phyloP scores from a whole-genome alignment of 2,113 vertebrate genomes.

The Austrofundulus limnaeus region DNA sequence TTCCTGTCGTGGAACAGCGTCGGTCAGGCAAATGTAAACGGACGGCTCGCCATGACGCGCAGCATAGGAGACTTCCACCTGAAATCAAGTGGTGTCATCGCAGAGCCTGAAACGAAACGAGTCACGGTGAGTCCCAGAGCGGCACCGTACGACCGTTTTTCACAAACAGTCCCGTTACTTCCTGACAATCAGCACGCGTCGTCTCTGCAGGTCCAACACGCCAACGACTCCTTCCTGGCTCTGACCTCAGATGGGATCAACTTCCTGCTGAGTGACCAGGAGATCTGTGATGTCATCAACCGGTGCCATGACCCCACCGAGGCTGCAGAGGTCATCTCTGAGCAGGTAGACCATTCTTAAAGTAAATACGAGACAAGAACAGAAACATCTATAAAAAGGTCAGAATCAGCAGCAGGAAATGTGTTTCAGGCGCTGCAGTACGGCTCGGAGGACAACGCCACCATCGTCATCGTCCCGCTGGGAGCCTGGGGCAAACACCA shows the following conservation, averaged over 20 bases:
- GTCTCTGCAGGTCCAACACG: constrained; percentile 84
- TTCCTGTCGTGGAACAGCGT: constrained; percentile 93
- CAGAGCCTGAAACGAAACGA: constrained; percentile 88
- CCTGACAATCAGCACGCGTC: background rate
- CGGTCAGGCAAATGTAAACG: constrained; percentile 92
- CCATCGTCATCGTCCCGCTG: constrained; percentile 86
- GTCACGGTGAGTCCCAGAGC: constrained; percentile 76
- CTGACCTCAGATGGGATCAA: constrained; percentile 95
- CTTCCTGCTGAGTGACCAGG: constrained; percentile 95
- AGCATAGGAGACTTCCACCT: constrained; percentile 96
- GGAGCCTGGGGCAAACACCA: constrained; percentile 93
- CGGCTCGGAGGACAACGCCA: constrained; percentile 92
- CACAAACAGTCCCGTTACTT: background rate
- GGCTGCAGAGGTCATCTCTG: constrained; percentile 86
- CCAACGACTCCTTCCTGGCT: constrained; percentile 87
- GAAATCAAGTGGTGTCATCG: constrained; percentile 87
- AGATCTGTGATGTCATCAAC: constrained; percentile 91
- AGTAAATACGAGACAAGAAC: too few species aligned
- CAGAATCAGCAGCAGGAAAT: background rate
- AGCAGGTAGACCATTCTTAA: constrained; percentile 69
- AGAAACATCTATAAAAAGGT: background rate
- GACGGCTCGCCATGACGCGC: constrained; percentile 92
- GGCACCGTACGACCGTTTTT: background rate
- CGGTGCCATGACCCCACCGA: constrained; percentile 90
- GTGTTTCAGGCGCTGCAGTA: constrained; percentile 85